Evolutionary conservation across 2,113 vertebrate genomes (phyloP).

Genomic region (Rutilus rutilus): DNA sequence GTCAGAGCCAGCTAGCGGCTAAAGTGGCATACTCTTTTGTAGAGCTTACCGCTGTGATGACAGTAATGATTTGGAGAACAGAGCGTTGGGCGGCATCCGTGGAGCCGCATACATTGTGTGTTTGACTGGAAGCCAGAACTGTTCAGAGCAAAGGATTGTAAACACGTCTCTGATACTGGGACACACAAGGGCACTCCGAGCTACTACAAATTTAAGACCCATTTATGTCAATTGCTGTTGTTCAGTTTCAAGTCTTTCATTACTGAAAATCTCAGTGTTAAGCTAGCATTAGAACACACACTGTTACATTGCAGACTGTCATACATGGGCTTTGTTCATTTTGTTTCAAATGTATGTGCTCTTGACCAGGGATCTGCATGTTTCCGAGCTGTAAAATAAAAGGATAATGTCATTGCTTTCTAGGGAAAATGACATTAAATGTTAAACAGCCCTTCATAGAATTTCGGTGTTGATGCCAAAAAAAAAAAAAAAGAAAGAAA

Average conservation of each 20-base stretch:
- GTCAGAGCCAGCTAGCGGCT: slow-evolving; percentile 35
- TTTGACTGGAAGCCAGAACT: slow-evolving; percentile 22
- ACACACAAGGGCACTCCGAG: not conserved
- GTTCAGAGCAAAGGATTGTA: slow-evolving; percentile 2
- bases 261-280: not conserved
- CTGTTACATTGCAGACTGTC: not conserved
- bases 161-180: not conserved
- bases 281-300: not conserved
- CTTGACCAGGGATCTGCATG: not conserved
- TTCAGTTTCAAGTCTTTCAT: slow-evolving; percentile 12
- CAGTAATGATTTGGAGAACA: slow-evolving; percentile 39
- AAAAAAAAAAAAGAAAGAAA: not conserved
- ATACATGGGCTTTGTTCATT: not conserved
- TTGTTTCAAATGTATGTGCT: not conserved
- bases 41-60: slow-evolving; percentile 2
- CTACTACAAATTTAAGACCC: slow-evolving; percentile 1
- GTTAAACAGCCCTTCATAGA: not conserved
- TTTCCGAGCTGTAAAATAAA: not conserved
- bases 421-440: not conserved
- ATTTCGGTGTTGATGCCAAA: not conserved
- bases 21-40: slow-evolving; percentile 20
- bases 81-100: slow-evolving; percentile 6
- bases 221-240: not conserved
- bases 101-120: slow-evolving; percentile 39
- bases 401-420: not conserved